These are phyloP conservation scores for Ephydatia muelleri DNA, from an alignment of 37 sponge, comb jelly and placozoan genomes.

Conservation along the genomic window DNA sequence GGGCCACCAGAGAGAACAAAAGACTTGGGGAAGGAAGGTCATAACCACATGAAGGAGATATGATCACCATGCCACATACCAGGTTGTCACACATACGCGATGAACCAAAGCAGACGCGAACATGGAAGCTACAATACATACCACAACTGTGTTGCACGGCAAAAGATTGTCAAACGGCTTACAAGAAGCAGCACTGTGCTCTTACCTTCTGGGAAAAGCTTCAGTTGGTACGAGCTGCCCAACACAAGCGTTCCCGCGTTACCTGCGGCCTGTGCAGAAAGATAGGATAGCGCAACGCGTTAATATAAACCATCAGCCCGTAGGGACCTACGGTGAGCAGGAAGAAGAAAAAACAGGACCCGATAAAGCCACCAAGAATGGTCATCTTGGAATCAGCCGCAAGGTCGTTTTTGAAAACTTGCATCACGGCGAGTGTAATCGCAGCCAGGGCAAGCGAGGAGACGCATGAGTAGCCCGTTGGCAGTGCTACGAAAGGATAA, in stretches of 20 bases:
- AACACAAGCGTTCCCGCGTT: constrained; percentile 52
- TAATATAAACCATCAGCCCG: not conserved
- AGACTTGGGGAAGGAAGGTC: constrained; percentile 31
- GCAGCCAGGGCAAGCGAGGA: constrained; percentile 64
- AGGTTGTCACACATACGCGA: constrained; percentile 81
- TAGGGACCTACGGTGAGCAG: constrained; percentile 65
- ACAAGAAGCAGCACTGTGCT: not conserved
- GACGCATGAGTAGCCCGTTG: constrained; percentile 57
- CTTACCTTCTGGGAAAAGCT: constrained; percentile 79
- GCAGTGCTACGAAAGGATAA: constrained; percentile 39
- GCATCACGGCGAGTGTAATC: constrained; percentile 84
- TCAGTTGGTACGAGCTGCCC: constrained; percentile 46
- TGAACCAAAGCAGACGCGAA: constrained; percentile 75
- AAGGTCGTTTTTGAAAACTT: constrained; percentile 74
- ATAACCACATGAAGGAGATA: not conserved
- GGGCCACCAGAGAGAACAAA: constrained; percentile 75
- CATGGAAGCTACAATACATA: constrained; percentile 49
- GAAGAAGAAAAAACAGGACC: constrained; percentile 83
- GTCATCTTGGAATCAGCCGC: constrained; percentile 53
- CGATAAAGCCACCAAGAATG: constrained; percentile 82
- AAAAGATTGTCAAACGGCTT: not conserved
- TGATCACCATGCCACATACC: constrained; percentile 54
- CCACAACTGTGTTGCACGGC: constrained; percentile 27
- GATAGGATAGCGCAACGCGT: not conserved
- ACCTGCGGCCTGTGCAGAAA: constrained; percentile 45